These are phyloP conservation scores for Dryobotodes eremita DNA, from an alignment of 2,888 invertebrate species.

Conservation along the genomic window DNA sequence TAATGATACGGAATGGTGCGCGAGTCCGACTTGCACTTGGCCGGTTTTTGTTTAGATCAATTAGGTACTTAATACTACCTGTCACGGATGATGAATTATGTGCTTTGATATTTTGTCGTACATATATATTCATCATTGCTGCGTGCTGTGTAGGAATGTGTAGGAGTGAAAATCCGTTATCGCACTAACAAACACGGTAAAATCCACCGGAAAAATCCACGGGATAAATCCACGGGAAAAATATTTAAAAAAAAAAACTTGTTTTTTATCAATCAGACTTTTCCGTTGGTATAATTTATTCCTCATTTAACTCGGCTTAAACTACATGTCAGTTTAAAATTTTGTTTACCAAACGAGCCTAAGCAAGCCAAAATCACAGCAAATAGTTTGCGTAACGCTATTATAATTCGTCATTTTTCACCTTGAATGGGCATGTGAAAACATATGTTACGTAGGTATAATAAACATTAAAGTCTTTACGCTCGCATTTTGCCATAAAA, in stretches of 20 bases:
- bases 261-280: neutral
- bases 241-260: neutral
- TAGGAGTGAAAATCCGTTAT: neutral
- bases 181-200: neutral
- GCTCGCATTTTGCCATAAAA: conserved; percentile 17
- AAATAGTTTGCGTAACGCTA: conserved; percentile 38
- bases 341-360: conserved; percentile 3
- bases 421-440: conserved; percentile 30
- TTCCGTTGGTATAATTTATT: conserved; percentile 4
- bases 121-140: neutral
- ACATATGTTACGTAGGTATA: conserved; percentile 4
- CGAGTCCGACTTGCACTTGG: too few species aligned
- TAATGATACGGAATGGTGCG: too few species aligned
- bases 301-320: neutral
- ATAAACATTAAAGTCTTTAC: conserved; percentile 17
- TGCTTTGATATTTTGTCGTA: neutral
- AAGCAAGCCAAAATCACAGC: conserved; percentile 21
- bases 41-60: neutral
- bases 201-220: neutral
- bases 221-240: neutral
- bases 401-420: conserved; percentile 20
- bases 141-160: neutral
- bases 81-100: neutral
- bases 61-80: neutral
- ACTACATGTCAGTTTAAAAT: neutral